A percentile compares a stretch with the other conserved stretches of the same genome.
Conservation (phyloP, 1,140 invertebrate genomes). For the Bombus turneri region DNA sequence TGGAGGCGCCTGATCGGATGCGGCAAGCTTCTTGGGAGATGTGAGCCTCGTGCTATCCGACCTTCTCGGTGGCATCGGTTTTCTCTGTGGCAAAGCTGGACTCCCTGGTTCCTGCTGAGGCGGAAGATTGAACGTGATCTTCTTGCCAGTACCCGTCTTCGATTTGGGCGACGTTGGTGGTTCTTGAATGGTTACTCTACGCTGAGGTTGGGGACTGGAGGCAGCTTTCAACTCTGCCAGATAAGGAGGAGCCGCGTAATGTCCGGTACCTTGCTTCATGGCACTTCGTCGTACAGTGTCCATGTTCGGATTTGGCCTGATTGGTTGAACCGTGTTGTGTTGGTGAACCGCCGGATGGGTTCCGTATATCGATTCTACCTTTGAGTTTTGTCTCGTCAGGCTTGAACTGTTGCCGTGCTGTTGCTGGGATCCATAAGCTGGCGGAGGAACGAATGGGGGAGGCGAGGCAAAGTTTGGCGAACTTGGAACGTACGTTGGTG, state of each 20-base stretch:
- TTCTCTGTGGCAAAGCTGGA: conserved; percentile 79
- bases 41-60: conserved; percentile 87
- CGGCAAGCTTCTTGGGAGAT: conserved; percentile 89
- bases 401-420: conserved; percentile 63
- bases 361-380: conserved; percentile 69
- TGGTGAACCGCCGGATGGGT: conserved; percentile 52
- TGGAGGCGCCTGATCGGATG: conserved; percentile 89
- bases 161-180: conserved; percentile 81
- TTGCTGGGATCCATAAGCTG: conserved; percentile 76
- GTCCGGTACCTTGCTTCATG: conserved; percentile 75
- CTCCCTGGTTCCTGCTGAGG: conserved; percentile 82
- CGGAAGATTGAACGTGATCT: conserved; percentile 83
- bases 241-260: conserved; percentile 79
- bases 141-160: conserved; percentile 80
- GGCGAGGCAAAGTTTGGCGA: conserved; percentile 75
- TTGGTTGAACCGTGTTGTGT: conserved; percentile 62
- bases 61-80: conserved; percentile 87
- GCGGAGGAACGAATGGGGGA: conserved; percentile 81
- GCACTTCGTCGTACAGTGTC: conserved; percentile 79
- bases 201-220: conserved; percentile 81
- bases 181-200: conserved; percentile 82
- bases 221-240: conserved; percentile 79
- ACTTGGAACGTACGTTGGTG: conserved; percentile 69
- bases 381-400: conserved; percentile 71
- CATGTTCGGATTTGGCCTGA: conserved; percentile 77